Evolutionary conservation across 2,113 vertebrate species (phyloP).

Genomic region (Numenius arquata): DNA sequence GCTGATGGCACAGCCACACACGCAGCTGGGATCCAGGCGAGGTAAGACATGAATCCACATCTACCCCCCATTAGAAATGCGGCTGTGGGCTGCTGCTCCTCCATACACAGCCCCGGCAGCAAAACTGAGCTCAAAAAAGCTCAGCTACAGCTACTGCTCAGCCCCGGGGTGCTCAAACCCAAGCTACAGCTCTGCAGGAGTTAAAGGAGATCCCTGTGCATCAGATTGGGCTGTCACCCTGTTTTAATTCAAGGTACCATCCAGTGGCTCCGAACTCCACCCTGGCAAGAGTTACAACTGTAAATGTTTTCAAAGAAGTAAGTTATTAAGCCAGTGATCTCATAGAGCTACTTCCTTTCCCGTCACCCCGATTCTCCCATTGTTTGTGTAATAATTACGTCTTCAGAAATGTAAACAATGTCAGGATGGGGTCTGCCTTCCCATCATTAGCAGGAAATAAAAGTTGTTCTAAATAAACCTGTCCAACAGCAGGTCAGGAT

Average conservation of each 20-base stretch:
- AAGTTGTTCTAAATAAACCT: slow-evolving; percentile 56
- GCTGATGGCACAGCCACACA: slow-evolving; percentile 24
- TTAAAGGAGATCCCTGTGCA: not conserved
- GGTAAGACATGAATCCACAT: not conserved
- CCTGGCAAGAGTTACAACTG: not conserved
- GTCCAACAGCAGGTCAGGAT: slow-evolving; percentile 56
- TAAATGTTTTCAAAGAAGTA: not conserved
- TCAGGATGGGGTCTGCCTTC: not conserved
- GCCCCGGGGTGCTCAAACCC: not conserved
- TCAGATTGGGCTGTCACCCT: not conserved
- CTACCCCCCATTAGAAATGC: not conserved
- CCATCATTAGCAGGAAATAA: not conserved
- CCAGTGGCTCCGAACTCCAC: not conserved
- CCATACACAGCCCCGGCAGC: not conserved
- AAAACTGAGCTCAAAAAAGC: not conserved
- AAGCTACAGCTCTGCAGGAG: not conserved
- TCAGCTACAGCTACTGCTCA: not conserved
- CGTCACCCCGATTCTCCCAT: not conserved
- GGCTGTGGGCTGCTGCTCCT: not conserved
- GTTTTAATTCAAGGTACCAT: not conserved
- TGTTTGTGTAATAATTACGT: slow-evolving; percentile 4
- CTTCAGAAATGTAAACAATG: slow-evolving; percentile 41
- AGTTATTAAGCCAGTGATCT: not conserved
- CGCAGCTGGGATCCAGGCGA: not conserved
- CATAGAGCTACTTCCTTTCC: not conserved